These are phyloP conservation scores for Mellivora capensis DNA, from an alignment of 2,113 vertebrate species.

Conservation along the genomic window DNA sequence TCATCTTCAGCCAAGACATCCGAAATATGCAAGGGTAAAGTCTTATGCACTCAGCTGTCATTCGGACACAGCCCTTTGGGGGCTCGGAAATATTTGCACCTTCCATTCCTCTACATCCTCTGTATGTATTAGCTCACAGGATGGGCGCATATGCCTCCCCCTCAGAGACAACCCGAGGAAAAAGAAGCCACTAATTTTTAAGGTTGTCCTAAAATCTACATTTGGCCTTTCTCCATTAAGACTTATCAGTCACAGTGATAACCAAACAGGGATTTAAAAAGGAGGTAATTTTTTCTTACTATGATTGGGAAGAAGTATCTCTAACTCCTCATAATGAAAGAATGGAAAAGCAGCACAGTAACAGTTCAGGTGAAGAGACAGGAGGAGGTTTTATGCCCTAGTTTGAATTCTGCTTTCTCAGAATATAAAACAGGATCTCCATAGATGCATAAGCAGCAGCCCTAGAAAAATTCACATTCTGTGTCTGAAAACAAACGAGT, in stretches of 20 bases:
- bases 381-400: not conserved
- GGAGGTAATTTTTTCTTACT: not conserved
- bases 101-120: not conserved
- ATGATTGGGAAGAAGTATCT: not conserved
- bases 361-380: not conserved
- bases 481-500: not conserved
- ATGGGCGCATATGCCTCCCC: not conserved
- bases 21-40: not conserved
- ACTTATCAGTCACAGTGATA: not conserved
- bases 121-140: not conserved
- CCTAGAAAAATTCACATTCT: not conserved
- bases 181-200: slow-evolving; percentile 2
- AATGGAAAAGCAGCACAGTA: slow-evolving; percentile 36
- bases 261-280: not conserved
- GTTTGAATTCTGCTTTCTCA: slow-evolving; percentile 25
- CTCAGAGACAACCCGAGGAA: not conserved
- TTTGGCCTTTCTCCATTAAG: not conserved
- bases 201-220: slow-evolving; percentile 35
- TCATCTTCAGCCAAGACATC: not conserved
- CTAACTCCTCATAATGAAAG: not conserved
- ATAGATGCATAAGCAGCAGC: not conserved
- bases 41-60: not conserved
- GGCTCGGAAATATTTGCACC: not conserved
- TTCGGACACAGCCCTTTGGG: not conserved
- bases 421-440: slow-evolving; percentile 3